A percentile compares a stretch with the other conserved stretches of the same genome.
phyloP scores from a whole-genome alignment of 2,888 invertebrate genomes.

The Argyra leucocephala region DNA sequence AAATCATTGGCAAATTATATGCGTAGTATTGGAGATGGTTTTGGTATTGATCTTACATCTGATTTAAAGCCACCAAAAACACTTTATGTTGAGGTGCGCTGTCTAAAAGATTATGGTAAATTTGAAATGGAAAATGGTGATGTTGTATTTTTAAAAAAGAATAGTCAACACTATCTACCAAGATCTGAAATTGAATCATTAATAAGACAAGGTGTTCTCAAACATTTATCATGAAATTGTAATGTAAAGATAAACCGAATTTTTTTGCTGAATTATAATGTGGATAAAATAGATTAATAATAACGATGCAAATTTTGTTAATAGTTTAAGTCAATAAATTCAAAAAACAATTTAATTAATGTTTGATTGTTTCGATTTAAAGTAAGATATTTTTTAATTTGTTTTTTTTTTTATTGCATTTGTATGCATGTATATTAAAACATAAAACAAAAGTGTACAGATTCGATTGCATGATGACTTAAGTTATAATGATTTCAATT shows the following conservation, averaged over 20 bases:
- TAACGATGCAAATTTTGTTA: neutral
- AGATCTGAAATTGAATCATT: constrained; percentile 81
- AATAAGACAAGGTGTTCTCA: constrained; percentile 78
- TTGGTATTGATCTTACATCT: constrained; percentile 75
- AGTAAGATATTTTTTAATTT: too few relatives aligned
- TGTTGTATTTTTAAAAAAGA: constrained; percentile 75
- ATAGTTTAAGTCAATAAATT: too few relatives aligned
- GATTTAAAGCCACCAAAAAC: constrained; percentile 86
- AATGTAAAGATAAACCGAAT: neutral
- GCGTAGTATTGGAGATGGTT: constrained; percentile 74
- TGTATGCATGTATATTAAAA: too few relatives aligned
- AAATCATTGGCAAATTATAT: constrained; percentile 79
- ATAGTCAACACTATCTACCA: constrained; percentile 83
- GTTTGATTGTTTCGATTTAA: too few relatives aligned
- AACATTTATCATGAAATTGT: constrained; percentile 52
- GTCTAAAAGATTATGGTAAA: constrained; percentile 83
- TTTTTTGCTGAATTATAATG: neutral
- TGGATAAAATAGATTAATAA: neutral
- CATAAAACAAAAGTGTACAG: too few relatives aligned
- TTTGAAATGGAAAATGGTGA: constrained; percentile 92
- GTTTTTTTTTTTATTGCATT: too few relatives aligned
- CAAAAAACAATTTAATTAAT: too few relatives aligned
- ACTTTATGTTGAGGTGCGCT: constrained; percentile 83
- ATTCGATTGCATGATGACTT: too few relatives aligned
- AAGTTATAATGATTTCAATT: too few relatives aligned